Base-by-base conservation (phyloP, 1,140 invertebrate species). In the Euglossa dilemma region DNA sequence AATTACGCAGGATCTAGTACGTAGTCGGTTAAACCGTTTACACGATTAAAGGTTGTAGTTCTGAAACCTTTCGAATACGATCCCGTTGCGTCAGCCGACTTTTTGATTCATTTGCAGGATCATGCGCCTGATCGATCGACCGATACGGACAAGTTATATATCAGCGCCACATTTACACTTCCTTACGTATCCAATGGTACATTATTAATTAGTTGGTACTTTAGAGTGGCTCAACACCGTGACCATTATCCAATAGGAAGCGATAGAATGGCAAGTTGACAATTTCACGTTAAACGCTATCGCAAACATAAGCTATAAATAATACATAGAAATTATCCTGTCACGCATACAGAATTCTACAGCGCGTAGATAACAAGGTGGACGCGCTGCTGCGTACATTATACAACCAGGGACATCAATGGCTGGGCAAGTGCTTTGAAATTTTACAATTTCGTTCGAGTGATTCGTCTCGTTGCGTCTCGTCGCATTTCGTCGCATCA, bases 211-310 rank as follows among this genome's bases (percentile, higher is more conserved):
- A 36, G 36, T 36, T 36, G 1, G 36, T 36, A 36, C 36, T 36
- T 36, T 36, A 1, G 36, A 36, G 1, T 25, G 25, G 0, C 6
- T 16, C 57, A 6, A 25, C 4, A 36, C 36, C 36, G 36, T 36
- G 36, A 54, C 16, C 16, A 54, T 54, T 54, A 54, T 54, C 52
- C 12, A 16, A 50, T 1, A 47, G 8, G 66, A 47, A 69, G 50
- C 45, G n/a, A 52, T n/a, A 18, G n/a, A 45, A 47, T 8, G 23
- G 18, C 25, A 25, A 36, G 70, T 61, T 74, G 61, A 63, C 80
- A 59, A 63, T 63, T 75, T 74, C 43, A 54, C 20, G n/a, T 74
- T 69, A 69, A 20, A 56, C 57, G 59, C 69, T 36, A 69, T 72
- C 50, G n/a, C 18, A 16, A 11, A 54, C 52, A 56, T 43, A 43